Conservation (phyloP, 2,888 invertebrate genomes). For the Apocheima hispidaria region DNA sequence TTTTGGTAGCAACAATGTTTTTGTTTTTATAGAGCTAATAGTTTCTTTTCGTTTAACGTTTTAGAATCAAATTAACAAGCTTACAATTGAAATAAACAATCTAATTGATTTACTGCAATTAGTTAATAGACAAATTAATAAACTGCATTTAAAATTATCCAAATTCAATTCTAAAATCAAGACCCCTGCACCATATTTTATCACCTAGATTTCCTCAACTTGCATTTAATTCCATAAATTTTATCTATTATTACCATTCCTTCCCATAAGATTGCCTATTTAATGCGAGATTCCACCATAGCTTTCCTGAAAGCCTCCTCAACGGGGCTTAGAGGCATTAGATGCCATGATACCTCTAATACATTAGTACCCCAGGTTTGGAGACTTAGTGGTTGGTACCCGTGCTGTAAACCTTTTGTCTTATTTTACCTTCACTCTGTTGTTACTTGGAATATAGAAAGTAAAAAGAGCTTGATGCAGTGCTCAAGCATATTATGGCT, state of each 20-base stretch:
- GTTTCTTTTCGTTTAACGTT: too few species aligned
- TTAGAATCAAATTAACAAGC: too few species aligned
- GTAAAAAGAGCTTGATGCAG: too few species aligned
- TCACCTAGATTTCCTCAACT: constrained; percentile 5
- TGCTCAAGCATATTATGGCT: too few species aligned
- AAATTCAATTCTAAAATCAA: constrained; percentile 2
- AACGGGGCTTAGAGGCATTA: constrained; percentile 17
- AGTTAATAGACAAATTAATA: not conserved
- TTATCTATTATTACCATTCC: constrained; percentile 22
- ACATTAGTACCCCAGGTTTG: constrained; percentile 24
- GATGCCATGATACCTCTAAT: constrained; percentile 8
- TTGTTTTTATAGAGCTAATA: too few species aligned
- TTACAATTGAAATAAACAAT: too few species aligned
- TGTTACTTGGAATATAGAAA: too few species aligned
- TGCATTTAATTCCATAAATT: constrained; percentile 12
- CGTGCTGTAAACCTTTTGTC: constrained; percentile 15
- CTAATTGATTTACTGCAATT: too few species aligned
- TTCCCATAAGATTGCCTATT: constrained; percentile 21
- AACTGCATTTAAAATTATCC: not conserved
- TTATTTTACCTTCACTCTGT: too few species aligned
- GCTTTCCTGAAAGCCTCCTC: constrained; percentile 19
- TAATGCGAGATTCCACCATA: constrained; percentile 14
- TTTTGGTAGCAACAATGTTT: too few species aligned
- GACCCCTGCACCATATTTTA: not conserved
- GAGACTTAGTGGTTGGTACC: constrained; percentile 21